Percentiles rank a stretch among this genome's conserved stretches.
Conservation (phyloP, 2,888 invertebrate species). For the Cepaea hortensis region DNA sequence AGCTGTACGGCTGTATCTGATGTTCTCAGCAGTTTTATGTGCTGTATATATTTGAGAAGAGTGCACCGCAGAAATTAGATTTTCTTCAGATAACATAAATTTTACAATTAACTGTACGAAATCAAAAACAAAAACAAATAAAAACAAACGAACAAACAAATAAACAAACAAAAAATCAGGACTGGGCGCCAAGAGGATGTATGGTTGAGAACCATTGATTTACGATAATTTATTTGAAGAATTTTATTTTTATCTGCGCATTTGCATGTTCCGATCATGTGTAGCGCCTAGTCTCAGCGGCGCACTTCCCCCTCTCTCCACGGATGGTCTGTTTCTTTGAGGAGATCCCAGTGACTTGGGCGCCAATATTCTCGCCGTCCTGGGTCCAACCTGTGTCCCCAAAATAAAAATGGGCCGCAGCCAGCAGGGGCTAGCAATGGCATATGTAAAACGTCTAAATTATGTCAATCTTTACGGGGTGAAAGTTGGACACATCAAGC, state of each 20-base stretch:
- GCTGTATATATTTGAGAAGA: too few species aligned
- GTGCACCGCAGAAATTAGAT: too few species aligned
- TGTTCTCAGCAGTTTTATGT: too few species aligned
- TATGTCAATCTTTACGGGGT: conserved; percentile 23
- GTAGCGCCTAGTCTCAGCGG: background rate
- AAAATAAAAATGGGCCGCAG: background rate
- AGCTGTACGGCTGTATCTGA: too few species aligned
- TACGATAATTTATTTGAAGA: too few species aligned
- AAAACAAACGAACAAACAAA: background rate
- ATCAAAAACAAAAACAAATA: too few species aligned
- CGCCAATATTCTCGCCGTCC: conserved; percentile 21
- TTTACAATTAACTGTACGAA: too few species aligned
- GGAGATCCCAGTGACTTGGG: background rate
- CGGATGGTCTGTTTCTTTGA: conserved; percentile 5
- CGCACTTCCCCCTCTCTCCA: background rate
- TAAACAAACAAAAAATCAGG: background rate
- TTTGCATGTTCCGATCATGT: background rate
- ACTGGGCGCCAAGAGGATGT: background rate
- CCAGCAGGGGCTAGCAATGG: conserved; percentile 5
- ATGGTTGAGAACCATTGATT: background rate
- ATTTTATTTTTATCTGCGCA: background rate
- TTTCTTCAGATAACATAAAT: too few species aligned
- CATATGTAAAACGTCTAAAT: conserved; percentile 32
- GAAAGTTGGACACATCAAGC: background rate
- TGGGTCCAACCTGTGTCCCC: background rate